A percentile compares a stretch with the other conserved stretches of the same genome.
phyloP scores from a whole-genome alignment of 2,113 vertebrate genomes.

The Camelus bactrianus region DNA sequence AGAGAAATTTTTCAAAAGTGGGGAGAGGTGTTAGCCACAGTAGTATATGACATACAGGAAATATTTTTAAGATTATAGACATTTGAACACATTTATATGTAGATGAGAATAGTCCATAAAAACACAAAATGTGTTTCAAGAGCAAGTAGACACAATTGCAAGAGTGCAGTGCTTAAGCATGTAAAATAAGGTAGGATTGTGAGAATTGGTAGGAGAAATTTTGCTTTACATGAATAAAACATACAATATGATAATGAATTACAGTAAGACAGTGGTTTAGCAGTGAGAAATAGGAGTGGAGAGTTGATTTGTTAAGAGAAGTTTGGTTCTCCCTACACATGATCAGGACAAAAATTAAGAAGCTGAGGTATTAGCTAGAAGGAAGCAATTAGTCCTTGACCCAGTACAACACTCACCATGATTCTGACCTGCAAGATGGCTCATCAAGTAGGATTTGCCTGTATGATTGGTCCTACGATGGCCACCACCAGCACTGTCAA shows the following conservation, averaged over 20 bases:
- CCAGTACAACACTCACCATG: background rate
- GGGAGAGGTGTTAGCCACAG: background rate
- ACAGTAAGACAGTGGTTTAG: background rate
- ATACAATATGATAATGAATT: background rate
- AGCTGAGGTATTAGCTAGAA: background rate
- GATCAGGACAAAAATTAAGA: background rate
- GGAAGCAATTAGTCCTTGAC: no score
- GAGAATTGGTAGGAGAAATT: background rate
- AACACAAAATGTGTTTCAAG: background rate
- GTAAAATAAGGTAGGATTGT: background rate
- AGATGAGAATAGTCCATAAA: background rate
- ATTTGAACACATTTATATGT: background rate
- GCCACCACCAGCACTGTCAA: slow-evolving; percentile 63
- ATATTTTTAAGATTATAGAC: background rate
- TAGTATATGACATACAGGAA: background rate
- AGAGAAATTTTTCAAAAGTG: background rate
- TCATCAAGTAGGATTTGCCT: slow-evolving; percentile 71
- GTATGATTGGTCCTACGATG: slow-evolving; percentile 58
- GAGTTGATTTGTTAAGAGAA: background rate
- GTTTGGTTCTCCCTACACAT: background rate
- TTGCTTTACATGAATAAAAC: background rate
- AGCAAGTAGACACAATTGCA: background rate
- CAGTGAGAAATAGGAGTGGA: background rate
- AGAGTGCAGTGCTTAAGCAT: background rate
- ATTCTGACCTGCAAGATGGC: slow-evolving; percentile 34